Evolutionary conservation across 1,140 invertebrate species (phyloP).

Genomic region (Macrobrachium rosenbergii): DNA sequence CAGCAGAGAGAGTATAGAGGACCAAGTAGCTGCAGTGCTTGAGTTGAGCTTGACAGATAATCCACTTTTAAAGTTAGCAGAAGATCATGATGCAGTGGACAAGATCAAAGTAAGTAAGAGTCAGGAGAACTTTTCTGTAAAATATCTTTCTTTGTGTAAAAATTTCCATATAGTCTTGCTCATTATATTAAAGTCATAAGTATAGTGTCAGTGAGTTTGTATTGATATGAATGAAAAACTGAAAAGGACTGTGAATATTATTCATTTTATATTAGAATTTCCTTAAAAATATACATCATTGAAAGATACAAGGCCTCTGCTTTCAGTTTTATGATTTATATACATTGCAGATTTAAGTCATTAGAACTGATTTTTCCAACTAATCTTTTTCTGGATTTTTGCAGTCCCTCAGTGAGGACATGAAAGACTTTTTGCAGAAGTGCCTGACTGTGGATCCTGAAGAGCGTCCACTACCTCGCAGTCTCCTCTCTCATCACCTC

Average conservation of each 20-base stretch:
- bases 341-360: neutral
- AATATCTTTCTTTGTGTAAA: neutral
- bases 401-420: slow-evolving; percentile 67
- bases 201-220: too few relatives aligned
- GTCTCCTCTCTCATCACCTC: slow-evolving; percentile 50
- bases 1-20: slow-evolving; percentile 55
- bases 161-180: neutral
- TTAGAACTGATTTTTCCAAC: too few relatives aligned
- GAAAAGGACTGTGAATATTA: too few relatives aligned
- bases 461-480: slow-evolving; percentile 44
- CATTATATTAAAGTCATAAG: too few relatives aligned
- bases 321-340: too few relatives aligned
- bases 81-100: slow-evolving; percentile 51
- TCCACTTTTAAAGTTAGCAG: slow-evolving; percentile 61
- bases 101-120: slow-evolving; percentile 56
- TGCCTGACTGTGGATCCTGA: slow-evolving; percentile 68
- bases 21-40: slow-evolving; percentile 49
- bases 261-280: too few relatives aligned
- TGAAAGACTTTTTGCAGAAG: slow-evolving; percentile 68
- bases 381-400: neutral
- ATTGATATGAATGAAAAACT: too few relatives aligned
- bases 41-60: slow-evolving; percentile 45
- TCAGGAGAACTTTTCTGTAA: neutral
- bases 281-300: too few relatives aligned
- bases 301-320: too few relatives aligned